Conservation (phyloP, 2,113 vertebrate species). For the Engystomops pustulosus region DNA sequence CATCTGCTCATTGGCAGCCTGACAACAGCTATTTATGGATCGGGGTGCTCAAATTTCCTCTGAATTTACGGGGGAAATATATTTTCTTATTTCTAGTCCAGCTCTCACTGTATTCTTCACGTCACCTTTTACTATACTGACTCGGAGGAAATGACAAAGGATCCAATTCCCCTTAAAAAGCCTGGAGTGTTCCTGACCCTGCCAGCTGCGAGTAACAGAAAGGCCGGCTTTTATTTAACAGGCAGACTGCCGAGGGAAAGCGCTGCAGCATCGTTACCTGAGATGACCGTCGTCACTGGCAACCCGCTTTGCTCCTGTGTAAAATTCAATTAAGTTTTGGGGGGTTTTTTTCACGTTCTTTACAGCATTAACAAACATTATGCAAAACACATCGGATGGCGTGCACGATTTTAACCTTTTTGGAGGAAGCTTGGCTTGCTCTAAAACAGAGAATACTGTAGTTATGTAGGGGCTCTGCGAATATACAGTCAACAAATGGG, state of each 20-base stretch:
- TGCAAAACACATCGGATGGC: not conserved
- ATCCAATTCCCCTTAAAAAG: constrained; percentile 49
- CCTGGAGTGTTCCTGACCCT: constrained; percentile 20
- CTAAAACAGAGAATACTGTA: not conserved
- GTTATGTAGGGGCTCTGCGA: not conserved
- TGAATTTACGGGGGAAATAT: not conserved
- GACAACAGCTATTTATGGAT: constrained; percentile 39
- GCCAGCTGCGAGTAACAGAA: constrained; percentile 43
- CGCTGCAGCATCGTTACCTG: constrained; percentile 46
- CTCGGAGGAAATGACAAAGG: constrained; percentile 6
- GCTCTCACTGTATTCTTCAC: not conserved
- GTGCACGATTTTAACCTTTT: not conserved
- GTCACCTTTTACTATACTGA: constrained; percentile 39
- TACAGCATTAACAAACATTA: not conserved
- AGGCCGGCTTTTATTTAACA: constrained; percentile 50
- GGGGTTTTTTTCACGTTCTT: not conserved
- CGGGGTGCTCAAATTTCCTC: constrained; percentile 1
- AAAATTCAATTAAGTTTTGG: constrained; percentile 29
- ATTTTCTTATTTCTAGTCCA: not conserved
- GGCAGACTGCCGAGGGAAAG: constrained; percentile 43
- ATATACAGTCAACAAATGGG: not conserved
- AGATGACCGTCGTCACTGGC: constrained; percentile 57
- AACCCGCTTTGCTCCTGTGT: constrained; percentile 36
- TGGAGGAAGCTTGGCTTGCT: not conserved
- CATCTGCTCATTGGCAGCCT: constrained; percentile 23